Evolutionary conservation across 1,140 invertebrate genomes (phyloP), one percentile per base, ranked within the genome.

Genomic region (Philopotamus ludificatus): DNA sequence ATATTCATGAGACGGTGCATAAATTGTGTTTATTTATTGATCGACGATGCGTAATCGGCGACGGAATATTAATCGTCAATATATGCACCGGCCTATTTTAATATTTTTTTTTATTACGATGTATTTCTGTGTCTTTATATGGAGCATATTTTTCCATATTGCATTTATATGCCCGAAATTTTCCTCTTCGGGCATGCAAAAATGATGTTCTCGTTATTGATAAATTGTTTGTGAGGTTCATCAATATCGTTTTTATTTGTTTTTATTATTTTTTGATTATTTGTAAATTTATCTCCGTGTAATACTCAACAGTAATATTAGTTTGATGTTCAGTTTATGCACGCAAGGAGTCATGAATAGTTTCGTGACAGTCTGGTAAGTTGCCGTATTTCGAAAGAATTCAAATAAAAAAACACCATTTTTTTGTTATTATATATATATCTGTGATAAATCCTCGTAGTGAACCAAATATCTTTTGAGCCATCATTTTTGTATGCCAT

Each of bases 281-380:
- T n/a, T n/a, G n/a, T n/a, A n/a, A n/a, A n/a, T n/a, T n/a, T n/a
- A n/a, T n/a, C n/a, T n/a, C n/a, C n/a, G n/a, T n/a, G n/a, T n/a
- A n/a, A n/a, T n/a, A n/a, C n/a, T n/a, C n/a, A 16, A 39, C 45
- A 64, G 64, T 70, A 70, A 70, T 70, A 21, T 53, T 67, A 70
- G 68, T 76, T 80, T 80, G 77, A 74, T 81, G 78, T 80, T 80
- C 83, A 89, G 87, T 87, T 87, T 87, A 82, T 89, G 86, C 87
- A 85, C 87, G 78, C 89, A 89, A 85, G 88, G 88, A 89, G 85
- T 90, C 82, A 87, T 90, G 86, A 91, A 90, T 87, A 90, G 87
- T 85, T 91, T 90, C 86, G 88, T 91, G 86, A 89, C 87, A 78
- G 87, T 90, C 76, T 91, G 89, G 89, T 91, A 90, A 92, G 89